Evolutionary conservation across 2,113 vertebrate species (phyloP).

Genomic region (Rallus limicola): DNA sequence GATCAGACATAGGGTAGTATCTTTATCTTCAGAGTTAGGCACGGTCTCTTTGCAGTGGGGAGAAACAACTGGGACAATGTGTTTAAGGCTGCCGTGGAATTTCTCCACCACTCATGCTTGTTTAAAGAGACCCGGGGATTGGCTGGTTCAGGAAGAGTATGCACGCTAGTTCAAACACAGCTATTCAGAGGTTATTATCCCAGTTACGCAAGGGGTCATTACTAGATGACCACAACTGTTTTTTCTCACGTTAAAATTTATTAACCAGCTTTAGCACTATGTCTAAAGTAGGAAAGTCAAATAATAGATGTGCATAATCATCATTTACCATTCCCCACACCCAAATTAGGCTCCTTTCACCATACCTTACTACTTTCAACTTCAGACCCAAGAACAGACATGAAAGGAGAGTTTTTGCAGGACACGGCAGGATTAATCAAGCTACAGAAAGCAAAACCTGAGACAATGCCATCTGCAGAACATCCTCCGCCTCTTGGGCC

Average conservation of each 20-base stretch:
- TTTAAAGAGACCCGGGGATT: conserved; percentile 26
- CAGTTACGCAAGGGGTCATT: conserved; percentile 58
- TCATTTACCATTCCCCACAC: neutral
- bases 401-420: conserved; percentile 29
- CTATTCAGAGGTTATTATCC: conserved; percentile 45
- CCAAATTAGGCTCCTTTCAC: conserved; percentile 39
- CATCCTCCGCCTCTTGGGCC: neutral
- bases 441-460: neutral
- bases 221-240: conserved; percentile 60
- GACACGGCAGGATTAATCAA: conserved; percentile 23
- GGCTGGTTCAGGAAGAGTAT: neutral
- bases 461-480: neutral
- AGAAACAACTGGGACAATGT: neutral
- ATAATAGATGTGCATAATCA: neutral
- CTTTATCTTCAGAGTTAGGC: neutral
- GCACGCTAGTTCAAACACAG: conserved; percentile 62
- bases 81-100: conserved; percentile 47
- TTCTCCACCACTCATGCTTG: conserved; percentile 45
- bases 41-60: neutral
- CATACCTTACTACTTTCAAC: conserved; percentile 1
- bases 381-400: neutral
- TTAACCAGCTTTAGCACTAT: conserved; percentile 16
- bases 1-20: neutral
- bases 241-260: conserved; percentile 64
- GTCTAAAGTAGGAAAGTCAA: conserved; percentile 35